Conservation (phyloP, 2,888 invertebrate genomes). For the Drosophila macrospina region DNA sequence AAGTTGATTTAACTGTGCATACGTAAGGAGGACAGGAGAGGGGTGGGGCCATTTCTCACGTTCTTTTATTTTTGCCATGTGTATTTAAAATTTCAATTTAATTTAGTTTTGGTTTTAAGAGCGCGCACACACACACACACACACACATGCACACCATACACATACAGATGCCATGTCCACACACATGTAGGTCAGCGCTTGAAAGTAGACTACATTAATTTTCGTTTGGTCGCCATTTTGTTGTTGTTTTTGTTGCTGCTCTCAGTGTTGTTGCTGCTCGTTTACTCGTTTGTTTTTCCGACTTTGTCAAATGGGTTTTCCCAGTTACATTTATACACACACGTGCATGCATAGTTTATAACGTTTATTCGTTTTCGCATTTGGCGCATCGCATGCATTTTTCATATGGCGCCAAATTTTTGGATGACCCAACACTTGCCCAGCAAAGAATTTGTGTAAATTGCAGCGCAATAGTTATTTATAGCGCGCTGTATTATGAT, state of each 20-base stretch:
- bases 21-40: neutral
- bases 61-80: slow-evolving; percentile 50
- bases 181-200: slow-evolving; percentile 66
- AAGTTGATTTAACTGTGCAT: slow-evolving; percentile 53
- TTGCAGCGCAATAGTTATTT: slow-evolving; percentile 22
- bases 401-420: slow-evolving; percentile 57
- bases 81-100: slow-evolving; percentile 81
- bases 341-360: slow-evolving; percentile 50
- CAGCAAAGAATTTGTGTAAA: slow-evolving; percentile 31
- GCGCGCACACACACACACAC: slow-evolving; percentile 45
- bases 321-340: slow-evolving; percentile 39
- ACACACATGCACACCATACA: slow-evolving; percentile 9
- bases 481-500: slow-evolving; percentile 9
- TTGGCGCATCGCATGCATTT: slow-evolving; percentile 66
- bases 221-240: slow-evolving; percentile 63
- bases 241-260: slow-evolving; percentile 15
- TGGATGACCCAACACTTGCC: slow-evolving; percentile 30
- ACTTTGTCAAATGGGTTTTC: slow-evolving; percentile 71
- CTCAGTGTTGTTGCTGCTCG: slow-evolving; percentile 5
- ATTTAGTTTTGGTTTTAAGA: slow-evolving; percentile 79
- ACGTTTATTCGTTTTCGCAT: slow-evolving; percentile 50
- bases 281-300: slow-evolving; percentile 51
- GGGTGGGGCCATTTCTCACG: slow-evolving; percentile 61
- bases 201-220: slow-evolving; percentile 79
- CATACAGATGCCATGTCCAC: neutral